These are phyloP conservation scores for Manduca sexta DNA, from an alignment of 1,140 invertebrate species.

Conservation along the genomic window DNA sequence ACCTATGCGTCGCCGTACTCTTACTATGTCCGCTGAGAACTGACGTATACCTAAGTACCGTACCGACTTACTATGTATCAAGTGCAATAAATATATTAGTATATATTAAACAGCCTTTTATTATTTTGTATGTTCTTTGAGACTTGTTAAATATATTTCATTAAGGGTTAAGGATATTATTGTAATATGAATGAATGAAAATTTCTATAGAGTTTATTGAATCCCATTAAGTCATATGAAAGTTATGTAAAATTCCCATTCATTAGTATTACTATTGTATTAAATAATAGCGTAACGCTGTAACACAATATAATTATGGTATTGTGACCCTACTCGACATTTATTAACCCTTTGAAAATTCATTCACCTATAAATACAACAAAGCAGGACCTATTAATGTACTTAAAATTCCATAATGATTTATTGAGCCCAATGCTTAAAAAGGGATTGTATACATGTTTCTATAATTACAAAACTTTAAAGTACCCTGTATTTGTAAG, in stretches of 20 bases:
- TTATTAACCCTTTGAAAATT: neutral
- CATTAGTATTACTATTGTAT: neutral
- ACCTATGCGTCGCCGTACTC: conserved; percentile 41
- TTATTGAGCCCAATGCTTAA: neutral
- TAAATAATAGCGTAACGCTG: neutral
- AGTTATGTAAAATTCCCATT: neutral
- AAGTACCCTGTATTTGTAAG: conserved; percentile 11
- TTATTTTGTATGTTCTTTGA: too few relatives aligned
- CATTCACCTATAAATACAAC: neutral
- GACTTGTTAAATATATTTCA: too few relatives aligned
- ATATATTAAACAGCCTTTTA: too few relatives aligned
- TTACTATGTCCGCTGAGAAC: conserved; percentile 39
- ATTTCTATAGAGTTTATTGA: neutral
- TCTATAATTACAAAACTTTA: neutral
- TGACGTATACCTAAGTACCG: too few relatives aligned
- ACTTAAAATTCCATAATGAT: conserved; percentile 3
- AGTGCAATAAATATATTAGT: too few relatives aligned
- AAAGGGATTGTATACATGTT: conserved; percentile 2
- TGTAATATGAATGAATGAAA: neutral
- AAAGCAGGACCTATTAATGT: neutral
- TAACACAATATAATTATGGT: conserved; percentile 1
- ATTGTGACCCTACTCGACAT: neutral
- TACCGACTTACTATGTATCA: too few relatives aligned
- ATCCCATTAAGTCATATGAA: too few relatives aligned
- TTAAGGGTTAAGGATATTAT: neutral